A percentile compares a stretch with the other conserved stretches of the same genome.
phyloP scores from a whole-genome alignment of 2,888 invertebrate species.

The Brenthis ino region DNA sequence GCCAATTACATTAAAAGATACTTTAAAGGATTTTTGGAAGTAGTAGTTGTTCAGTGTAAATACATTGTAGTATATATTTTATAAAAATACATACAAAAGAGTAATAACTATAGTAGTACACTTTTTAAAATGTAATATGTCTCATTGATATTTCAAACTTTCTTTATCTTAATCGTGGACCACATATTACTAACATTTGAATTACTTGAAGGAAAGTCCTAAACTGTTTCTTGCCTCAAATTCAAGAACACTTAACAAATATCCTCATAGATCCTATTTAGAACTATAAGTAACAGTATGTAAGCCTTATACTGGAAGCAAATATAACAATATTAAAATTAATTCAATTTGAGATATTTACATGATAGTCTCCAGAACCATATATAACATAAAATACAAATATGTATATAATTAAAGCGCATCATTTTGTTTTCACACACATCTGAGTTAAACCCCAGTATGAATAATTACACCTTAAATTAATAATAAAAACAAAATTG shows the following conservation, averaged over 20 bases:
- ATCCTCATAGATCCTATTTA: constrained; percentile 52
- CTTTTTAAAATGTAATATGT: constrained; percentile 73
- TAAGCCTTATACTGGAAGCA: constrained; percentile 76
- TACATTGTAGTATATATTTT: constrained; percentile 76
- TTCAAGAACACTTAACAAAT: constrained; percentile 52
- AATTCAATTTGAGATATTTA: constrained; percentile 71
- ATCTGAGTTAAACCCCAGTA: constrained; percentile 69
- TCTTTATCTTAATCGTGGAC: constrained; percentile 66
- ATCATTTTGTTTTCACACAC: constrained; percentile 75
- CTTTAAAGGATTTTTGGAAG: constrained; percentile 66
- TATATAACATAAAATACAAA: constrained; percentile 58
- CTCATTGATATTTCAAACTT: constrained; percentile 75
- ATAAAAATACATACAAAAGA: constrained; percentile 80
- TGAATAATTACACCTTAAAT: constrained; percentile 73
- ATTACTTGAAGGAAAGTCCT: constrained; percentile 34
- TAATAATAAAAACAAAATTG: constrained; percentile 78
- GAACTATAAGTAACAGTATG: constrained; percentile 67
- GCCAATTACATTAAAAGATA: constrained; percentile 75
- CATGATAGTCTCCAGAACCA: constrained; percentile 66
- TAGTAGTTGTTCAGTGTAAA: constrained; percentile 74
- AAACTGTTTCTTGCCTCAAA: constrained; percentile 41
- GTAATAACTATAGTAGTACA: constrained; percentile 65
- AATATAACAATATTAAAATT: constrained; percentile 74
- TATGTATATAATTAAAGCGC: constrained; percentile 75
- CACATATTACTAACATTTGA: constrained; percentile 48